Base-by-base conservation (phyloP, 92 coral and sea anemone genomes). In the Epizoanthus scotinus region DNA sequence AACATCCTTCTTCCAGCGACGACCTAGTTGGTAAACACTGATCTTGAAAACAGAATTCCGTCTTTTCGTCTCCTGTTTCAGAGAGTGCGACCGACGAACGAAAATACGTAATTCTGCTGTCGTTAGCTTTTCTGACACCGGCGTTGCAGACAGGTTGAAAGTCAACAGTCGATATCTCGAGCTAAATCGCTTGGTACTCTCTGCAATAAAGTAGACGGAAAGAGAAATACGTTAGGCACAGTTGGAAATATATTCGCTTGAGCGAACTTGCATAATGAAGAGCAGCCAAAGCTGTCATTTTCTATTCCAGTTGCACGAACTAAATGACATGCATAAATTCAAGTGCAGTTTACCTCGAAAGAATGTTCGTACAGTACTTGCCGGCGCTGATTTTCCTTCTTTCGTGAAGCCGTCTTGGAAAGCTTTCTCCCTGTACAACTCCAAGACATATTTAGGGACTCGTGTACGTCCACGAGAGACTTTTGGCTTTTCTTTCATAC, bases 371-470 rank as follows among this genome's bases (percentile, higher is more conserved):
- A 93, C 87, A 24, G 92, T 93, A 52, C 83, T 85, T 22, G 91
- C 94, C 8, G 97, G 90, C 15, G 90, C 80, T 26, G 88, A 73
- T 31, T 70, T 71, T 66, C 90, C 87, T 5, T 70, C 87, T 79
- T 86, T 87, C 2, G 94, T 85, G 81, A 82, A 90, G 5, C 97
- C 91, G 62, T 87, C 87, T 62, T 70, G 74, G 50, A 83, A 91
- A 38, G 94, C 94, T 78, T 90, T 91, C 65, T 85, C 80, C 71
- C 87, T 78, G 82, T 87, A 93, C 73, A 93, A 54, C 81, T 93
- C 97, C 75, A 93, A 87, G 6, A 93, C 94, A 81, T 90, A 93
- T 79, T 85, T 86, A 27, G 97, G 97, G 25, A 93, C 94, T 63
- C 91, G 92, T 70, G 84, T 83, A 53, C 97, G 87, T 55, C 91